These are phyloP conservation scores for Sardina pilchardus DNA, from an alignment of 2,113 vertebrate genomes.

Conservation along the genomic window DNA sequence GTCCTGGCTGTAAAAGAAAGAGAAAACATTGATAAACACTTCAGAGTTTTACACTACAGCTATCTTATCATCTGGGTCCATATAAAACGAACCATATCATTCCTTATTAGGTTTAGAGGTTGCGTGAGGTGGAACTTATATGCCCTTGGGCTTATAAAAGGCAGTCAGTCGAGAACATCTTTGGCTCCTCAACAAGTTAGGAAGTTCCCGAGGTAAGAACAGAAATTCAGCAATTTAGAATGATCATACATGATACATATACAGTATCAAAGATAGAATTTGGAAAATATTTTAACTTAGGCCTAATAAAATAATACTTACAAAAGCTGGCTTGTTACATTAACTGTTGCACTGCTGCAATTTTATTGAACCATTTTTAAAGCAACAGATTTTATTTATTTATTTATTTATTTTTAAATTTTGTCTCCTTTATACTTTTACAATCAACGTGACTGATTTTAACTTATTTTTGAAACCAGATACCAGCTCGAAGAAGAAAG, in stretches of 20 bases:
- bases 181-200: neutral
- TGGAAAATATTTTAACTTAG: neutral
- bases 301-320: neutral
- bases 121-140: neutral
- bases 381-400: neutral
- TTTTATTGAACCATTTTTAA: neutral
- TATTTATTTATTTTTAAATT: neutral
- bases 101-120: neutral
- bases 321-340: neutral
- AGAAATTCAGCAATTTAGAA: too few relatives aligned
- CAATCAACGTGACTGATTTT: neutral
- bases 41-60: neutral
- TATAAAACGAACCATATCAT: neutral
- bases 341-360: neutral
- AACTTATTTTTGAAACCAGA: neutral
- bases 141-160: neutral
- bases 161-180: neutral
- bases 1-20: neutral
- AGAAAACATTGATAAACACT: neutral
- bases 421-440: neutral
- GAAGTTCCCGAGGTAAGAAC: neutral
- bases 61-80: neutral
- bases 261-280: neutral
- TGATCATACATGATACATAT: neutral
- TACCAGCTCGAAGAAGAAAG: neutral